A percentile compares a stretch with the other conserved stretches of the same genome.
These are phyloP conservation scores for Unio pictorum DNA, from an alignment of 2,888 invertebrate species.

Conservation along the genomic window DNA sequence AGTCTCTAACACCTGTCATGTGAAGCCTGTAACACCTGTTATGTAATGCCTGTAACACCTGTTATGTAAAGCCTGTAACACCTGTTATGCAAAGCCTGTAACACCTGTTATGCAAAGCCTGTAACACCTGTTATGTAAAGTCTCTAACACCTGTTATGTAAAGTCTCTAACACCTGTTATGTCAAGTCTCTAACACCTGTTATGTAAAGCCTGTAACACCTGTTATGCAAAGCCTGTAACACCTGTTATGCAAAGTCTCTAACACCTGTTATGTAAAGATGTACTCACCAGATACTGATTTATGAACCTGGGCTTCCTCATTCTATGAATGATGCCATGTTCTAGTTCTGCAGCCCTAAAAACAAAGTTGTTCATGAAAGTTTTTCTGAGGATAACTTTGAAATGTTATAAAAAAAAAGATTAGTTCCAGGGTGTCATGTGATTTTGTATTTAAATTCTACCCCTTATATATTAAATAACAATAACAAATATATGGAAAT, in stretches of 20 bases:
- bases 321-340: constrained; percentile 77
- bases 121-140: no score
- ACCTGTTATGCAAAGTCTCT: neutral
- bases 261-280: neutral
- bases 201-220: neutral
- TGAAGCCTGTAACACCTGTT: neutral
- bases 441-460: no score
- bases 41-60: neutral
- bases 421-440: no score
- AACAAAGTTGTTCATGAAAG: neutral
- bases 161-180: neutral
- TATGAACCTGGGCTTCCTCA: constrained; percentile 81
- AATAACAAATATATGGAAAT: no score
- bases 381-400: neutral
- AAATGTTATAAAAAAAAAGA: no score
- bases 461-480: no score
- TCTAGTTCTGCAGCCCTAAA: constrained; percentile 78
- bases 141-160: neutral
- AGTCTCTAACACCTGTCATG: neutral
- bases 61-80: neutral
- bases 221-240: neutral
- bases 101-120: neutral
- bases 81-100: neutral
- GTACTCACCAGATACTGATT: constrained; percentile 77
- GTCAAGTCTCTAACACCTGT: neutral